These are phyloP conservation scores for Psammodynastes pulverulentus DNA, from an alignment of 2,113 vertebrate genomes.

Conservation along the genomic window DNA sequence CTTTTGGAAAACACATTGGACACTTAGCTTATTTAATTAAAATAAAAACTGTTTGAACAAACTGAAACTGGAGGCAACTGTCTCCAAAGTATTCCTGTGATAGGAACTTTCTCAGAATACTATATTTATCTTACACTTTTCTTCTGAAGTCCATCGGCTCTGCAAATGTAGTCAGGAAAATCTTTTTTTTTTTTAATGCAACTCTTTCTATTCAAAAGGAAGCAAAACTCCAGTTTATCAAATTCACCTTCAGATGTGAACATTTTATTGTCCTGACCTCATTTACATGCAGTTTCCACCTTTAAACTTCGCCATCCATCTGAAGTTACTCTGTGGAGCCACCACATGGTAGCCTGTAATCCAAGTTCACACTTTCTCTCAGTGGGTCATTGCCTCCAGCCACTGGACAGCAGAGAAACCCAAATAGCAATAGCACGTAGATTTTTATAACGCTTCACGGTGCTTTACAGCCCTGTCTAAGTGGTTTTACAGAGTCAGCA, in stretches of 20 bases:
- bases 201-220: neutral
- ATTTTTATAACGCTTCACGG: too few relatives aligned
- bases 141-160: neutral
- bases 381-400: neutral
- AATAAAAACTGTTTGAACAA: neutral
- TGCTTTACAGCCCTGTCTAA: too few relatives aligned
- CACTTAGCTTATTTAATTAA: neutral
- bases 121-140: neutral
- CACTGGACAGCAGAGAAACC: neutral
- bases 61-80: neutral
- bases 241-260: neutral
- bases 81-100: neutral
- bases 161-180: neutral
- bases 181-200: neutral
- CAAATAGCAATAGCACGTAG: too few relatives aligned
- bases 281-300: neutral
- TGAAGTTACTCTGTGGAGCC: neutral
- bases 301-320: neutral
- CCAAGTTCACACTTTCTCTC: neutral
- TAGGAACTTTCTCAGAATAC: neutral
- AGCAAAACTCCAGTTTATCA: neutral
- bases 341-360: neutral
- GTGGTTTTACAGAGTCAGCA: too few relatives aligned
- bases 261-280: neutral
- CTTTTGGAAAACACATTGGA: neutral